phyloP scores from a whole-genome alignment of 2,113 vertebrate species.

The Pavo muticus region DNA sequence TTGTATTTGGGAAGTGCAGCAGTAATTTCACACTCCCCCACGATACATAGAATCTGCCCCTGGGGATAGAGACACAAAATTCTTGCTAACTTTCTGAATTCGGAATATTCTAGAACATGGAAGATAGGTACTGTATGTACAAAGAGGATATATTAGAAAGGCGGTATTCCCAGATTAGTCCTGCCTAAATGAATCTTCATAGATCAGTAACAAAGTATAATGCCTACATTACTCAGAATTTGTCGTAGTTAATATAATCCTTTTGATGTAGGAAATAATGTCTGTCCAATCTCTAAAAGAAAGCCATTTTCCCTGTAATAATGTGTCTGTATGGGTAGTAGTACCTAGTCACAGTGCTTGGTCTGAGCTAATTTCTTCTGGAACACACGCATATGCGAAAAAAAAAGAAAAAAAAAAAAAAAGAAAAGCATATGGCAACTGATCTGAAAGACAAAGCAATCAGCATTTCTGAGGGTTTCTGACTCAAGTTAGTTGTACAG shows the following conservation, averaged over 20 bases:
- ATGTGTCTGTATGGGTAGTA: neutral
- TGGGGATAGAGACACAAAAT: neutral
- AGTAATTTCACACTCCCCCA: neutral
- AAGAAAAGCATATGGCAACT: neutral
- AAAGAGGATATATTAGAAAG: neutral
- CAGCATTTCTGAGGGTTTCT: neutral
- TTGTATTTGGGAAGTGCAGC: neutral
- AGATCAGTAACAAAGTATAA: neutral
- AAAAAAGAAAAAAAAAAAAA: neutral
- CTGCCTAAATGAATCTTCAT: neutral
- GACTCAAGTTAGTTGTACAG: neutral
- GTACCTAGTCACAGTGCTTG: neutral
- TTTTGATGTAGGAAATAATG: slow-evolving; percentile 9
- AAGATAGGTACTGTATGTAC: neutral
- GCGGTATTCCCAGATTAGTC: neutral
- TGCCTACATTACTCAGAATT: neutral
- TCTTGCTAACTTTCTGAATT: neutral
- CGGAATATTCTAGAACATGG: neutral
- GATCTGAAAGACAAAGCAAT: neutral
- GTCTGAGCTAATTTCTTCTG: neutral
- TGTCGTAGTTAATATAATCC: neutral
- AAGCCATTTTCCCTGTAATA: neutral
- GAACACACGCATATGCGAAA: neutral
- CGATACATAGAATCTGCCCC: neutral
- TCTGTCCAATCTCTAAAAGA: neutral